Evolutionary conservation across 2,888 invertebrate genomes (phyloP).

Genomic region (Ornithoptera priamus): DNA sequence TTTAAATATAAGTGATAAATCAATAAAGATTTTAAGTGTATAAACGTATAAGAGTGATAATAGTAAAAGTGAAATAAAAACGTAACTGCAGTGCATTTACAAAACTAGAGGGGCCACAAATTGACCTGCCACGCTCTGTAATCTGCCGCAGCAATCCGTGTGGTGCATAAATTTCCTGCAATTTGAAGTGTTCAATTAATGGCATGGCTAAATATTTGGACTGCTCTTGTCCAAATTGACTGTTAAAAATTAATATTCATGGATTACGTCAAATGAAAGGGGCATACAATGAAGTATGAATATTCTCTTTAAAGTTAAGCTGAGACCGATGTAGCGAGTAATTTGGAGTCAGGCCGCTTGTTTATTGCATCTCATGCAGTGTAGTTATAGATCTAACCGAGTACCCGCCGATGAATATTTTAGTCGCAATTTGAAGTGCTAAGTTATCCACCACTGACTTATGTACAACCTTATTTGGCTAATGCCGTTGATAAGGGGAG

Average conservation of each 20-base stretch:
- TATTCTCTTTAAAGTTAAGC: not conserved
- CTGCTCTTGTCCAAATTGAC: slow-evolving; percentile 34
- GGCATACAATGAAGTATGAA: not conserved
- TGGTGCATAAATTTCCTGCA: slow-evolving; percentile 74
- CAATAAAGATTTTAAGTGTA: not conserved
- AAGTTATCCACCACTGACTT: too few relatives aligned
- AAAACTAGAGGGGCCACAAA: slow-evolving; percentile 45
- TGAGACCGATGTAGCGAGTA: not conserved
- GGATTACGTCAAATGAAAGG: not conserved
- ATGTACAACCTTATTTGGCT: too few relatives aligned
- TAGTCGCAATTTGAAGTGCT: too few relatives aligned
- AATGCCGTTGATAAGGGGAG: too few relatives aligned
- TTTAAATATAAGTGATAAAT: too few relatives aligned
- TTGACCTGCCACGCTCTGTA: slow-evolving; percentile 66
- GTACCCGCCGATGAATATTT: too few relatives aligned
- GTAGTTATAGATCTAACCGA: too few relatives aligned
- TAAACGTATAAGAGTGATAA: not conserved
- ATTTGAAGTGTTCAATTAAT: slow-evolving; percentile 77
- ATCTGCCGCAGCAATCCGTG: slow-evolving; percentile 72
- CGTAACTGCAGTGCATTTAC: slow-evolving; percentile 19
- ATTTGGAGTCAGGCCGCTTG: not conserved
- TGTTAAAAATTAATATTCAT: slow-evolving; percentile 8
- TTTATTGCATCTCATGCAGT: too few relatives aligned
- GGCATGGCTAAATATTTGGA: slow-evolving; percentile 73
- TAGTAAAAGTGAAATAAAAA: slow-evolving; percentile 12